Conservation (phyloP, 2,888 invertebrate species). For the Philereme transversata region DNA sequence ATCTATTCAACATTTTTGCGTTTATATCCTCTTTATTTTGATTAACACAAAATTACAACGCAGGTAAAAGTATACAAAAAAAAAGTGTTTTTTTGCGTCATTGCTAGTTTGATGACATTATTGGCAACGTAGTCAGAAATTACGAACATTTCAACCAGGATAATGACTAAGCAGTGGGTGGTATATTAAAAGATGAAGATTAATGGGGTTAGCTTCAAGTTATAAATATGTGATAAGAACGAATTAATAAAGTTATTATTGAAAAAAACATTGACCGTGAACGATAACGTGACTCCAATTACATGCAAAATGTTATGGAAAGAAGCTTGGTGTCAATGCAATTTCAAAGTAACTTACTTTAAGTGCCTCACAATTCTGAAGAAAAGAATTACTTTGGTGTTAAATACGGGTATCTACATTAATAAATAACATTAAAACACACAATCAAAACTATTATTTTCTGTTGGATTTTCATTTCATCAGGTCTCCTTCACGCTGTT, state of each 20-base stretch:
- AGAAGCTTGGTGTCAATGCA: constrained; percentile 33
- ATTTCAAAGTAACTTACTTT: constrained; percentile 39
- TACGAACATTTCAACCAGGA: constrained; percentile 43
- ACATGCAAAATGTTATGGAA: constrained; percentile 28
- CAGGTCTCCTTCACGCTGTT: constrained; percentile 2
- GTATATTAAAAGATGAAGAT: constrained; percentile 16
- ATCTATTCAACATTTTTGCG: no score
- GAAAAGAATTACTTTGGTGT: constrained; percentile 26
- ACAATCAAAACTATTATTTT: neutral
- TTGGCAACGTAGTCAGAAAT: neutral
- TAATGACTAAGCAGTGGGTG: constrained; percentile 41
- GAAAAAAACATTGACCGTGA: constrained; percentile 15
- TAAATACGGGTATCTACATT: constrained; percentile 4
- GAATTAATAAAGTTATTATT: constrained; percentile 19
- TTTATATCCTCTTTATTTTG: no score
- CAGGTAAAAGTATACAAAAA: no score
- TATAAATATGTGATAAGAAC: constrained; percentile 11
- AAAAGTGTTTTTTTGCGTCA: neutral
- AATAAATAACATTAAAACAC: neutral
- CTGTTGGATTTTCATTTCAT: neutral
- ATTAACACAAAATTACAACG: no score
- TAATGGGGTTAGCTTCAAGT: constrained; percentile 23
- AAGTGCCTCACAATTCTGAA: constrained; percentile 39
- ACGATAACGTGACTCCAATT: constrained; percentile 23
- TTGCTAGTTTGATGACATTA: neutral